phyloP scores from a whole-genome alignment of 2,113 vertebrate genomes.

The Myrmophylax atrothorax region DNA sequence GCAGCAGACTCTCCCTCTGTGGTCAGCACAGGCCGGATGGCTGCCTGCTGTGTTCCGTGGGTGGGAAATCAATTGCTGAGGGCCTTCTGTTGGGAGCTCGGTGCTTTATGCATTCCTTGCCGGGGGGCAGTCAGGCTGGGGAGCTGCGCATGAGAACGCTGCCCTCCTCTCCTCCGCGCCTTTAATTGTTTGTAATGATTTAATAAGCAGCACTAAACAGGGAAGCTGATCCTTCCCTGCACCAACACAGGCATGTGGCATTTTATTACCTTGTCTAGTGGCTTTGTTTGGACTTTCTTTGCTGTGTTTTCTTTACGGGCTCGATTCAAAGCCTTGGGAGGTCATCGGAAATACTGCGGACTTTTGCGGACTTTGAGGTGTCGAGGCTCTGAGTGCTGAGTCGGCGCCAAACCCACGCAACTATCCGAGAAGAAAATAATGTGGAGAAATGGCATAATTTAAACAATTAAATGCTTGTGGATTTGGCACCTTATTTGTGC shows the following conservation, averaged over 20 bases:
- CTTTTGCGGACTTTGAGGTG: not conserved
- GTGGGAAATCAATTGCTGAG: conserved; percentile 8
- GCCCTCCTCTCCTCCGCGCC: not conserved
- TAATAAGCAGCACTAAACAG: conserved; percentile 9
- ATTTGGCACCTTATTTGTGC: not conserved
- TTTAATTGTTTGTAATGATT: conserved; percentile 61
- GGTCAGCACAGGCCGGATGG: not conserved
- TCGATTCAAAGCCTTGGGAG: not conserved
- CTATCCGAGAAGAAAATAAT: fast-evolving
- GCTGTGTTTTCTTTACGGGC: not conserved
- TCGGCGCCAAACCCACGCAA: not conserved
- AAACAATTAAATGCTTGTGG: not conserved
- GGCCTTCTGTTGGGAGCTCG: not conserved
- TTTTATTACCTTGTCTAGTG: not conserved
- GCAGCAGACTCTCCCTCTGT: not conserved
- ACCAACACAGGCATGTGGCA: not conserved
- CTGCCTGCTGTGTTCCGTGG: not conserved
- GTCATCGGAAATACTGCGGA: not conserved
- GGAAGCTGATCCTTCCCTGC: conserved; percentile 20
- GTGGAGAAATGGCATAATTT: not conserved
- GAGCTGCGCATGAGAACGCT: not conserved
- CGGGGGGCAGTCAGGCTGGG: not conserved
- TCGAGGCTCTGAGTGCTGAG: not conserved
- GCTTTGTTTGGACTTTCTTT: not conserved
- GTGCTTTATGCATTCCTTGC: conserved; percentile 20